Evolutionary conservation across 2,797 vertebrate species (phyloP), one percentile per base, ranked within the genome.

Genomic region (Pseudomugil tenellus): DNA sequence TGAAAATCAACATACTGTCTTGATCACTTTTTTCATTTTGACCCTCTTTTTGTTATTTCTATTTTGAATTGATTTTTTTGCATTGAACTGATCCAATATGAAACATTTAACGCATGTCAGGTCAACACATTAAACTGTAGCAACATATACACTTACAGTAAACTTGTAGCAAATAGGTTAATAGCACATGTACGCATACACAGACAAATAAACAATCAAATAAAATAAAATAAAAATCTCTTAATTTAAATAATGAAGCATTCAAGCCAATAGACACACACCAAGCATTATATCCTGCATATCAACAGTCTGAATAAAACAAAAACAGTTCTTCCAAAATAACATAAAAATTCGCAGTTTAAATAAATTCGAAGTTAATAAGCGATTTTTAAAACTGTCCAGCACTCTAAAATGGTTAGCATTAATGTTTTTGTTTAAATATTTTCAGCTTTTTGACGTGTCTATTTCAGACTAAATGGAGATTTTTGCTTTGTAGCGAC

Each of bases 401-500:
- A 2, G 1, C 14, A 37, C 7, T 4, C 16, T n/a, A 14, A 34
- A 69, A 26, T 53, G 8, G n/a, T 32, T 53, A 32, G 14, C 4
- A 28, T 17, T 32, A 3, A 13, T 25, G 25, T 49, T 19, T 49
- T 69, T 28, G 11, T 46, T 5, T 16, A n/a, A 41, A 43, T 25
- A 59, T 32, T 55, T 37, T 31, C 2, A 65, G 1, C 17, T 21
- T 34, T 53, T 19, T 31, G 34, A 61, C 29, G 41, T 3, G 39
- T 41, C 26, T 25, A 46, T 32, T 72, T 72, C 17, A 21, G 59
- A 46, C 3, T 75, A 11, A 56, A n/a, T n/a, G 39, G 7, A 64
- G 68, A 92, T 92, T 87, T 80, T 81, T 95, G 92, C 83, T 93
- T 93, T 93, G 94, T 92, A 95, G 92, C 93, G 34, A 19, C 1